phyloP scores from a whole-genome alignment of 2,113 vertebrate species.

The Marcusenius ussheri region DNA sequence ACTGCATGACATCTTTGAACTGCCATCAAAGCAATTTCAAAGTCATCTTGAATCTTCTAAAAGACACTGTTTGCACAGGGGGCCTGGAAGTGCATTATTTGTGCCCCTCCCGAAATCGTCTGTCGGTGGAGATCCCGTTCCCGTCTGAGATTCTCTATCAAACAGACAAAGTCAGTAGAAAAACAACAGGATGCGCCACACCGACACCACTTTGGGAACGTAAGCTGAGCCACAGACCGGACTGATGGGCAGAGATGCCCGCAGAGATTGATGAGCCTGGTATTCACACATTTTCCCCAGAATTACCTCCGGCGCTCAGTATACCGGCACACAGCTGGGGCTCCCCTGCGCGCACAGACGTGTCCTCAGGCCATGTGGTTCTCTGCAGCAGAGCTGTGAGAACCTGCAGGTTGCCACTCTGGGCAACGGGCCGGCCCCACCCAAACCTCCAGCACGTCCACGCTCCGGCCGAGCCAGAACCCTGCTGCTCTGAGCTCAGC shows the following conservation, averaged over 20 bases:
- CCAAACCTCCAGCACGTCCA: slow-evolving; percentile 27
- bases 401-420: background rate
- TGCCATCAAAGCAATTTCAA: background rate
- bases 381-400: background rate
- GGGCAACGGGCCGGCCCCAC: background rate
- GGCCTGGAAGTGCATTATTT: background rate
- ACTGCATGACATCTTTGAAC: slow-evolving; percentile 1
- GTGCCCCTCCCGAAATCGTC: background rate
- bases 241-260: background rate
- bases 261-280: background rate
- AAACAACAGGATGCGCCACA: background rate
- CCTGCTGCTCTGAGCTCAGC: slow-evolving; percentile 1
- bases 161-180: background rate
- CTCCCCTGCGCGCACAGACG: background rate
- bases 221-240: background rate
- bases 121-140: background rate
- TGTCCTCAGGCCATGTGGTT: background rate
- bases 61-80: background rate
- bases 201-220: background rate
- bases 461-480: slow-evolving; percentile 24
- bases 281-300: background rate
- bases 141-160: background rate
- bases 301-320: background rate
- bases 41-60: background rate
- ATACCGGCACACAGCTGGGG: background rate